Evolutionary conservation across 2,797 vertebrate genomes (phyloP).

Genomic region (Melanotaenia boesemani): DNA sequence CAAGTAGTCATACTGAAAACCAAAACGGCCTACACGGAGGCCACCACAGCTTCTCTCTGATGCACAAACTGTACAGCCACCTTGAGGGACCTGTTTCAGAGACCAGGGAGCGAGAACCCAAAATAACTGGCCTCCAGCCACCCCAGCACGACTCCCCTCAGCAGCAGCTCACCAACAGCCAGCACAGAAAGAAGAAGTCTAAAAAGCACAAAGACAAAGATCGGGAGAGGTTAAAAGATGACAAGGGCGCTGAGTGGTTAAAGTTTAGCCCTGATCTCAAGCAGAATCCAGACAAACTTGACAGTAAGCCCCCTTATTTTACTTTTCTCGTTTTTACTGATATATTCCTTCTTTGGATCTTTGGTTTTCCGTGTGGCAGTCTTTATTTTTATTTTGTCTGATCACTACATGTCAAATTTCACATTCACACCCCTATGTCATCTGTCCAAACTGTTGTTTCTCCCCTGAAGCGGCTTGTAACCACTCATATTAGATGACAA

Average conservation of each 20-base stretch:
- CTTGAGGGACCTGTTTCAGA: slow-evolving; percentile 56
- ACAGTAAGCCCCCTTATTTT: slow-evolving; percentile 66
- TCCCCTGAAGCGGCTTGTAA: not conserved
- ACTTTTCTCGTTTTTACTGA: not conserved
- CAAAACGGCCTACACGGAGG: slow-evolving; percentile 50
- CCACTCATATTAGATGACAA: slow-evolving; percentile 21
- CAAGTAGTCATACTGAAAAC: slow-evolving; percentile 45
- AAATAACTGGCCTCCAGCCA: slow-evolving; percentile 43
- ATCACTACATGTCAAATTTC: not conserved
- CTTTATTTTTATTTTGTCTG: slow-evolving; percentile 2
- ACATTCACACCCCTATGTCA: slow-evolving; percentile 1
- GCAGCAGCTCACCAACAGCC: slow-evolving; percentile 67
- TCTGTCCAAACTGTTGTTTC: slow-evolving; percentile 15
- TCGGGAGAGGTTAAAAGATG: slow-evolving; percentile 77
- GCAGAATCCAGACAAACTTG: slow-evolving; percentile 73
- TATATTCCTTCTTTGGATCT: not conserved
- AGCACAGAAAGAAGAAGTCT: slow-evolving; percentile 84
- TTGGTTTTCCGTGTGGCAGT: not conserved
- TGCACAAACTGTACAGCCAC: slow-evolving; percentile 62
- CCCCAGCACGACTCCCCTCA: slow-evolving; percentile 55
- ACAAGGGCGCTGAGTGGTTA: slow-evolving; percentile 61
- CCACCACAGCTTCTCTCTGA: slow-evolving; percentile 53
- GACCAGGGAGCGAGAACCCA: slow-evolving; percentile 52
- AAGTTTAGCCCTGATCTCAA: slow-evolving; percentile 78
- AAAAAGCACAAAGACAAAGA: slow-evolving; percentile 87